These are phyloP conservation scores for Centruroides sculpturatus DNA, from an alignment of 1,140 invertebrate genomes.

Conservation along the genomic window DNA sequence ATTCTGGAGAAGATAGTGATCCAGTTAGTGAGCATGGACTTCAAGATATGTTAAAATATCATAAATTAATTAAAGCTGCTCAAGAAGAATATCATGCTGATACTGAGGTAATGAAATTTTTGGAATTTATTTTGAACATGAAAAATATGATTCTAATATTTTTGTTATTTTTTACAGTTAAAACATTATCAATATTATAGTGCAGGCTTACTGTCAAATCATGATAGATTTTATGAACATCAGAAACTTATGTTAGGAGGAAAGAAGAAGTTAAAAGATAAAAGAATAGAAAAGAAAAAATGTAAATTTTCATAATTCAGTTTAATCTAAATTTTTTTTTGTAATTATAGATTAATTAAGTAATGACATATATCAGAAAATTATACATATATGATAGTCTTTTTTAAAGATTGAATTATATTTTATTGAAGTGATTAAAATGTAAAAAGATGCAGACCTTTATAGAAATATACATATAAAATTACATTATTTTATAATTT, in stretches of 20 bases:
- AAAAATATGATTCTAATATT: background rate
- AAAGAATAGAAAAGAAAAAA: slow-evolving; percentile 33
- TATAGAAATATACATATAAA: too few relatives aligned
- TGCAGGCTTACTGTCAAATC: slow-evolving; percentile 66
- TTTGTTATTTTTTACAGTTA: slow-evolving; percentile 40
- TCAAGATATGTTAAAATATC: slow-evolving; percentile 55
- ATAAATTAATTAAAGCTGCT: slow-evolving; percentile 57
- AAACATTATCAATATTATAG: slow-evolving; percentile 80
- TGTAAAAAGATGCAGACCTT: too few relatives aligned
- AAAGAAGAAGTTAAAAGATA: slow-evolving; percentile 37
- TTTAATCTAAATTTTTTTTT: too few relatives aligned
- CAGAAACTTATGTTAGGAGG: slow-evolving; percentile 46
- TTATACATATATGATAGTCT: too few relatives aligned
- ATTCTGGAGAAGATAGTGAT: slow-evolving; percentile 35
- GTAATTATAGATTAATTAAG: too few relatives aligned
- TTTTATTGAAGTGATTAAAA: too few relatives aligned
- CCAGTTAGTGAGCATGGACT: slow-evolving; percentile 53
- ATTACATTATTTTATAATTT: too few relatives aligned
- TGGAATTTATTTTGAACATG: background rate
- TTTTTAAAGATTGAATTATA: too few relatives aligned
- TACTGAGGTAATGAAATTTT: slow-evolving; percentile 43
- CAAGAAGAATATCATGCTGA: slow-evolving; percentile 61
- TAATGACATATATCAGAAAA: too few relatives aligned
- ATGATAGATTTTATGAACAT: slow-evolving; percentile 70
- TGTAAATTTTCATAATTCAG: slow-evolving; percentile 17